phyloP scores from a whole-genome alignment of 2,888 invertebrate genomes.

The Sesia bembeciformis region DNA sequence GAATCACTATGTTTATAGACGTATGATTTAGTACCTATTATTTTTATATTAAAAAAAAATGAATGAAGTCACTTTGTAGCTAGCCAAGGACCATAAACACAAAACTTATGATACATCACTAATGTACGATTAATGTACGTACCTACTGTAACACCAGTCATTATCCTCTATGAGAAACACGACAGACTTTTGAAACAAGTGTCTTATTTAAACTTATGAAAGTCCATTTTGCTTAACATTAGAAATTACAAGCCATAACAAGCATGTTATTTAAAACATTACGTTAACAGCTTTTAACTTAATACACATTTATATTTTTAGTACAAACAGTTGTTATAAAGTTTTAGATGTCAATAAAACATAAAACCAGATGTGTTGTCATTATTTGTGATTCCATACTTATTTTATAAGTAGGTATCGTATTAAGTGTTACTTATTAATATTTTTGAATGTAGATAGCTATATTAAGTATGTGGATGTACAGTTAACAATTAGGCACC shows the following conservation, averaged over 20 bases:
- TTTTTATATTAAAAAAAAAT: no score
- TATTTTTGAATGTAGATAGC: no score
- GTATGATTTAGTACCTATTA: slow-evolving; percentile 1
- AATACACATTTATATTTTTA: slow-evolving; percentile 69
- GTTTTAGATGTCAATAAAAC: slow-evolving; percentile 72
- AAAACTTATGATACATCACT: neutral
- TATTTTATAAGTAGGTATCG: no score
- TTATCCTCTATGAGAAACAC: neutral
- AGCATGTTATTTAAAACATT: slow-evolving; percentile 36
- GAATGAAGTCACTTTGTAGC: neutral
- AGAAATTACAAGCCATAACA: slow-evolving; percentile 47
- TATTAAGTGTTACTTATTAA: no score
- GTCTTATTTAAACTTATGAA: slow-evolving; percentile 32
- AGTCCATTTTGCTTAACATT: slow-evolving; percentile 57
- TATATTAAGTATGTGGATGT: no score
- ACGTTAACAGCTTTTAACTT: slow-evolving; percentile 64
- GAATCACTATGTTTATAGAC: slow-evolving; percentile 4
- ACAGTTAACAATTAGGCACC: no score
- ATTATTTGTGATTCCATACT: slow-evolving; percentile 16
- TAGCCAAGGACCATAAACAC: neutral
- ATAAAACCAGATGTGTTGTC: slow-evolving; percentile 31
- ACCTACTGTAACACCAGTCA: slow-evolving; percentile 6
- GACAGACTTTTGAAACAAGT: slow-evolving; percentile 17
- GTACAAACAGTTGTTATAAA: slow-evolving; percentile 71
- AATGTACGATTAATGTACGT: slow-evolving; percentile 12